Percentiles rank a stretch among this genome's conserved stretches.
Evolutionary conservation across 2,888 invertebrate genomes (phyloP).

Genomic region (Eristalinus sepulchralis): DNA sequence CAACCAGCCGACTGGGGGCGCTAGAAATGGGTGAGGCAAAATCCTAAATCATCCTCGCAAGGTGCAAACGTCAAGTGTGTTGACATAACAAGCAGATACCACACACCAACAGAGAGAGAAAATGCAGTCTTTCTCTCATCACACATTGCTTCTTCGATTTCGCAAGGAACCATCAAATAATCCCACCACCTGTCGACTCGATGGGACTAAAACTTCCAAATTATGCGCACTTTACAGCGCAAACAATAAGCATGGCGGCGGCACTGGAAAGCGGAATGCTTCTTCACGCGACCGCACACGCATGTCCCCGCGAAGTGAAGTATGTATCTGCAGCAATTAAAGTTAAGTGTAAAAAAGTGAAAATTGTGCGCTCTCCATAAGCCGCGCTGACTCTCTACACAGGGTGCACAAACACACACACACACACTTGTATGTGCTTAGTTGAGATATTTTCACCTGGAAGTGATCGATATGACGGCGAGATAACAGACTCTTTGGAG

Average conservation of each 20-base stretch:
- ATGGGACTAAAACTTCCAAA: not conserved
- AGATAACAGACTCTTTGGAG: slow-evolving; percentile 41
- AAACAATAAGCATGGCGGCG: not conserved
- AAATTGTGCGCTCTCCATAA: slow-evolving; percentile 28
- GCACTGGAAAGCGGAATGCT: not conserved
- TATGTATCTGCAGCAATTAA: not conserved
- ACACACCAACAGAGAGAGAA: too few relatives aligned
- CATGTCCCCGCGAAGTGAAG: not conserved
- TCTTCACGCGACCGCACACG: not conserved
- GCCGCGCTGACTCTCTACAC: not conserved
- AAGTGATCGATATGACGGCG: slow-evolving; percentile 65
- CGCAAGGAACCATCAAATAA: not conserved
- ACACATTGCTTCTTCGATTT: not conserved
- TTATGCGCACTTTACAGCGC: not conserved
- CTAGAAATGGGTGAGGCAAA: too few relatives aligned
- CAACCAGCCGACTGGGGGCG: too few relatives aligned
- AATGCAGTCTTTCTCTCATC: not conserved
- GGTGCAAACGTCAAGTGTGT: too few relatives aligned
- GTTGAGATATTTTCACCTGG: slow-evolving; percentile 62
- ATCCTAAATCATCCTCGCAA: too few relatives aligned
- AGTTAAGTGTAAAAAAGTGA: slow-evolving; percentile 32
- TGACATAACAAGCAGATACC: too few relatives aligned
- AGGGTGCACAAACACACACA: not conserved
- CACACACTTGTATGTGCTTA: slow-evolving; percentile 3
- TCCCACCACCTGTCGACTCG: not conserved